Conservation (phyloP, 2,888 invertebrate genomes). For the Archips crataeganus region DNA sequence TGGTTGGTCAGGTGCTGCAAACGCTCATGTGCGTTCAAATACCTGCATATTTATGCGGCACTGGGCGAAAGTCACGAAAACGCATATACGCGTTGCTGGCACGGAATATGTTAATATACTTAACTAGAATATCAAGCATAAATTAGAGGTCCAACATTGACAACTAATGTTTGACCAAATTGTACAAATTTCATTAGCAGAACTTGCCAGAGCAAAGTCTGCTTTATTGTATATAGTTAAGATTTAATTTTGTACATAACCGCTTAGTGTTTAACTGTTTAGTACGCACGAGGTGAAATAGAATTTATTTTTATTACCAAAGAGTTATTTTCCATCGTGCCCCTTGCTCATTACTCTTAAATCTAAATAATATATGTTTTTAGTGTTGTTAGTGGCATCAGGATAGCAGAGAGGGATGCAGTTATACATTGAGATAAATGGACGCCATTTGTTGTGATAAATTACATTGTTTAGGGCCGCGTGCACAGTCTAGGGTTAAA, state of each 20-base stretch:
- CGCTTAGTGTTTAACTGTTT: constrained; percentile 29
- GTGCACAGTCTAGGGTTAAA: too few relatives aligned
- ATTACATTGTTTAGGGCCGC: too few relatives aligned
- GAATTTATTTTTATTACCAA: constrained; percentile 32
- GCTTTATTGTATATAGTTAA: constrained; percentile 30
- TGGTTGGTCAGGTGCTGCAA: too few relatives aligned
- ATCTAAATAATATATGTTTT: constrained; percentile 3
- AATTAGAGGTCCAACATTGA: constrained; percentile 4
- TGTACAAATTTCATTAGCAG: constrained; percentile 28
- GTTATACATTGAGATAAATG: not conserved
- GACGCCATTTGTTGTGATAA: too few relatives aligned
- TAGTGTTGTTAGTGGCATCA: constrained; percentile 6
- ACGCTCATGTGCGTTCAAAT: too few relatives aligned
- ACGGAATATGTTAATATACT: not conserved
- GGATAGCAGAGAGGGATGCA: not conserved
- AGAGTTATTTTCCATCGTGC: constrained; percentile 26
- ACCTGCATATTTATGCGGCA: too few relatives aligned
- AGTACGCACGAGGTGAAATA: constrained; percentile 26
- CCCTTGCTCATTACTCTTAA: constrained; percentile 10
- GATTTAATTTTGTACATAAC: constrained; percentile 29
- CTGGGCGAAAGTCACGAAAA: too few relatives aligned
- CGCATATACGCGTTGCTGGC: too few relatives aligned
- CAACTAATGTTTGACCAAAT: constrained; percentile 28
- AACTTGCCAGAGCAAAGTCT: constrained; percentile 17
- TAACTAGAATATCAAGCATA: not conserved